A percentile compares a stretch with the other conserved stretches of the same genome.
phyloP scores from a whole-genome alignment of 2,797 vertebrate genomes.

The Tragelaphus eurycerus region DNA sequence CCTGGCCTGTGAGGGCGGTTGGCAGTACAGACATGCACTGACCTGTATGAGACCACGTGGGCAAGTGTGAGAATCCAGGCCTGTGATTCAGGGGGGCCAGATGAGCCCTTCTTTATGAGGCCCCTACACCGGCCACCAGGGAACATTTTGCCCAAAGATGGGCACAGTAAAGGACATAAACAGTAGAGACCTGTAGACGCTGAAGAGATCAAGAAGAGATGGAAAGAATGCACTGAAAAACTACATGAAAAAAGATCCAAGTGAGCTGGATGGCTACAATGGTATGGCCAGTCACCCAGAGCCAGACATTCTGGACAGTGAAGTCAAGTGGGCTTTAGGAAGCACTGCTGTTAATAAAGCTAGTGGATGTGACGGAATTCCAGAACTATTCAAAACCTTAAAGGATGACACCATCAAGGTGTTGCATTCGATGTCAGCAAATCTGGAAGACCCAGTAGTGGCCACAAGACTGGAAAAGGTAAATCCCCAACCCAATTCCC shows the following conservation, averaged over 20 bases:
- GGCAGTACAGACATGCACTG: background rate
- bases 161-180: background rate
- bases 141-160: background rate
- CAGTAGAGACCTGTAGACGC: background rate
- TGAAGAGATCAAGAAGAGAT: background rate
- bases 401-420: background rate
- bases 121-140: background rate
- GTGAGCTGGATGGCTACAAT: background rate
- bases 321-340: background rate
- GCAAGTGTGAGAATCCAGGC: background rate
- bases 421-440: background rate
- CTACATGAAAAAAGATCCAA: background rate
- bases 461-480: background rate
- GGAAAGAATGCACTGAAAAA: background rate
- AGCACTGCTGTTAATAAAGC: background rate
- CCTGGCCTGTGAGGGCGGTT: background rate
- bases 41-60: rapidly evolving
- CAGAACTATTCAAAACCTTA: background rate
- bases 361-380: background rate
- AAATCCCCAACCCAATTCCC: background rate
- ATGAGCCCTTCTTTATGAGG: background rate
- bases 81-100: background rate
- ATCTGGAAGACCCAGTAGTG: background rate
- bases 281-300: background rate
- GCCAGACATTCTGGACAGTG: background rate